Evolutionary conservation across 2,888 invertebrate genomes (phyloP).

Genomic region (Drosophila paranaensis): DNA sequence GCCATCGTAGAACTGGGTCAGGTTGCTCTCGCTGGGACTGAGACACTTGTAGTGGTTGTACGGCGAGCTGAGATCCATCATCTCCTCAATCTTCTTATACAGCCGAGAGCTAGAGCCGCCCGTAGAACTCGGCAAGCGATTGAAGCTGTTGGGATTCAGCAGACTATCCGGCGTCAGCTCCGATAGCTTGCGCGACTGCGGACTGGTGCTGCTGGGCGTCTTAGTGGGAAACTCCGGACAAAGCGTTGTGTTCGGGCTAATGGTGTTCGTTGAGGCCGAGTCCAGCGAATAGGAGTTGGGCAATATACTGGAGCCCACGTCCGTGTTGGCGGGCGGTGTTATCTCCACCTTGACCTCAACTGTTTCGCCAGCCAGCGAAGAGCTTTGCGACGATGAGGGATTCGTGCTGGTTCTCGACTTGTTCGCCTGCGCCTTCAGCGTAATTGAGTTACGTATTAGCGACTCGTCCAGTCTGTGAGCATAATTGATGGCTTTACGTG

Average conservation of each 20-base stretch:
- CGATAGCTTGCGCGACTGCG: conserved; percentile 83
- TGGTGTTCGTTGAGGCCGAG: conserved; percentile 83
- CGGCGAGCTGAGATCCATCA: conserved; percentile 89
- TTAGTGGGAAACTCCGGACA: conserved; percentile 82
- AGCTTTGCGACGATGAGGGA: conserved; percentile 85
- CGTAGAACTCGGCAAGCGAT: conserved; percentile 82
- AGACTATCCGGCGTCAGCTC: conserved; percentile 83
- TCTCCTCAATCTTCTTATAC: conserved; percentile 85
- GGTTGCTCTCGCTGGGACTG: conserved; percentile 87
- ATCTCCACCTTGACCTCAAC: conserved; percentile 85
- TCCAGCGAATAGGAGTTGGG: conserved; percentile 84
- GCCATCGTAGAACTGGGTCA: conserved; percentile 83
- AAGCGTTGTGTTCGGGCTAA: conserved; percentile 82
- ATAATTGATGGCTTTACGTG: background rate
- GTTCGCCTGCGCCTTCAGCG: conserved; percentile 84
- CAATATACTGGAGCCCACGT: conserved; percentile 77
- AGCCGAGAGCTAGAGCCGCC: conserved; percentile 83
- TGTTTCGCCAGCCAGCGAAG: conserved; percentile 84
- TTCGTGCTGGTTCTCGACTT: conserved; percentile 84
- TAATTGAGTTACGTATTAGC: conserved; percentile 85
- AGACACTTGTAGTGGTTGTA: conserved; percentile 91
- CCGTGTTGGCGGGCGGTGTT: conserved; percentile 83
- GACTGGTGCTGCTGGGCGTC: conserved; percentile 79
- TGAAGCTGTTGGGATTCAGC: conserved; percentile 83
- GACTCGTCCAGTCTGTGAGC: conserved; percentile 88